Percentiles rank a stretch among this genome's conserved stretches.
Conservation (phyloP, 64 coral and sea anemone genomes). For the Trachythela sp. region DNA sequence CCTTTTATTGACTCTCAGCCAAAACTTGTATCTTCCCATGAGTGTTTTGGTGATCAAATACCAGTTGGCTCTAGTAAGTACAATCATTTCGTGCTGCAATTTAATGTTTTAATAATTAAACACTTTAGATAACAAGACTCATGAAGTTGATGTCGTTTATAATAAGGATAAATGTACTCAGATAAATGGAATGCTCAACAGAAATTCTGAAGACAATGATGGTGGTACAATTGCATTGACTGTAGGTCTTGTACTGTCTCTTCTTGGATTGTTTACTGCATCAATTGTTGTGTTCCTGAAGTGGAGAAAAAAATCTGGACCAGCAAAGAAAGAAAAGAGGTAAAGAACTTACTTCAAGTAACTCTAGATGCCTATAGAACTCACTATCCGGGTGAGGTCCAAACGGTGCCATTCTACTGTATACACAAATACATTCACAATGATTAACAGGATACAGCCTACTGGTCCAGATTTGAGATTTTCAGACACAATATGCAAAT, state of each 20-base stretch:
- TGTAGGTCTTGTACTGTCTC: background rate
- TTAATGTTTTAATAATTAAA: background rate
- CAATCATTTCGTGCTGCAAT: too few species aligned
- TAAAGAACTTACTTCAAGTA: too few species aligned
- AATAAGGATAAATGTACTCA: background rate
- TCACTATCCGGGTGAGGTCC: too few species aligned
- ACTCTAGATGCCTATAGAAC: too few species aligned
- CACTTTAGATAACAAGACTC: background rate
- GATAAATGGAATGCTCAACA: background rate
- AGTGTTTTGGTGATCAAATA: background rate
- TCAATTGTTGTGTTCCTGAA: background rate
- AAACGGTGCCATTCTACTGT: too few species aligned
- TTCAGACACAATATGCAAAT: too few species aligned
- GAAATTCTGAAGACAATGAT: background rate
- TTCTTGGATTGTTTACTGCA: slow-evolving; percentile 14
- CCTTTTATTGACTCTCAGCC: too few species aligned
- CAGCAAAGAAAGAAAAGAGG: background rate
- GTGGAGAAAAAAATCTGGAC: background rate
- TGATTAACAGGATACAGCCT: too few species aligned
- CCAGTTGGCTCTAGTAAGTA: too few species aligned
- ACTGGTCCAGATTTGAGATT: too few species aligned
- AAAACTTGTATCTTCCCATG: too few species aligned
- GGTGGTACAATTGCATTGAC: slow-evolving; percentile 17
- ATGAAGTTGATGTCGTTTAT: background rate
- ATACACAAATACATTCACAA: too few species aligned